A percentile compares a stretch with the other conserved stretches of the same genome.
Conservation (phyloP, 2,797 vertebrate species). For the Glossophaga mutica region DNA sequence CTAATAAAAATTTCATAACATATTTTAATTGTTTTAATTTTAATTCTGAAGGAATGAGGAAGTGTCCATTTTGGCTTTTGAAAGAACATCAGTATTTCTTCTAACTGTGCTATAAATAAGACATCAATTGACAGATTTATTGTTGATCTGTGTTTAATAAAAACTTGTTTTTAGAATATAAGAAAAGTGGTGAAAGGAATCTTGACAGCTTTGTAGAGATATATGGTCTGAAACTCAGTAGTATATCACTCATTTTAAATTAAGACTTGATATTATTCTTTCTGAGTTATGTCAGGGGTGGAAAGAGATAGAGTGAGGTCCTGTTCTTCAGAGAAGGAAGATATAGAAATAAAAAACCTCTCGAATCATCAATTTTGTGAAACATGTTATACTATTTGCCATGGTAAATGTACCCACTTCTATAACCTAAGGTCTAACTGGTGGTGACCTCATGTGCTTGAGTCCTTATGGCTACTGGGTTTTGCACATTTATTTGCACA, state of each 20-base stretch:
- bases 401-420: background rate
- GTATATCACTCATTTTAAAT: conserved; percentile 69
- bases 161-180: conserved; percentile 61
- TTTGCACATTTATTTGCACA: conserved; percentile 50
- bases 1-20: background rate
- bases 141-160: conserved; percentile 70
- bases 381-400: conserved; percentile 33
- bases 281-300: conserved; percentile 53
- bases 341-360: background rate
- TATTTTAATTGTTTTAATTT: conserved; percentile 49
- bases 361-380: conserved; percentile 44
- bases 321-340: background rate
- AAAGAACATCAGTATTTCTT: conserved; percentile 35
- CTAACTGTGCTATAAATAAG: conserved; percentile 58
- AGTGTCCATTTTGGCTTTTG: conserved; percentile 24
- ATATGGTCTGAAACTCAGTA: conserved; percentile 7
- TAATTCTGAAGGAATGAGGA: conserved; percentile 46
- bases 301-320: conserved; percentile 35
- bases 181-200: conserved; percentile 49
- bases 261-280: conserved; percentile 58
- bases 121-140: conserved; percentile 64
- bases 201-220: conserved; percentile 52
- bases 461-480: background rate
- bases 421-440: background rate
- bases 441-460: background rate